Percentiles rank a stretch among this genome's conserved stretches.
These are phyloP conservation scores for Chelon labrosus DNA, from an alignment of 2,797 vertebrate genomes.

Conservation along the genomic window DNA sequence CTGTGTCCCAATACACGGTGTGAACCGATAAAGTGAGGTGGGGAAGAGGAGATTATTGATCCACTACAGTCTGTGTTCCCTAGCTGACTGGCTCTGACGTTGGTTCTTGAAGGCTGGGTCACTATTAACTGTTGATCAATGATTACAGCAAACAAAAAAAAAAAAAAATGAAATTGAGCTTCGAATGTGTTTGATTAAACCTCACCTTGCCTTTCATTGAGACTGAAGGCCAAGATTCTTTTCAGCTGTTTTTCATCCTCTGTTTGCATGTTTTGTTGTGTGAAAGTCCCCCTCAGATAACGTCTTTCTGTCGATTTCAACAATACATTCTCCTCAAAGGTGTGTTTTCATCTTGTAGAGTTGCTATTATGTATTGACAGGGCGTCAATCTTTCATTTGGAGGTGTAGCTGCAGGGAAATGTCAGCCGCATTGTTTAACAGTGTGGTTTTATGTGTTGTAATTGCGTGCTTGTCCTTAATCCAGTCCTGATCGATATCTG, in stretches of 20 bases:
- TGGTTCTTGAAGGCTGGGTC: not conserved
- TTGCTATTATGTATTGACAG: slow-evolving; percentile 38
- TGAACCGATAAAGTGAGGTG: too few relatives aligned
- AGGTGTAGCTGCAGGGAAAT: slow-evolving; percentile 51
- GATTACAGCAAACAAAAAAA: not conserved
- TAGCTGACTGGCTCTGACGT: not conserved
- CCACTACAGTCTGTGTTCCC: not conserved
- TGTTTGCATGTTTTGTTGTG: not conserved
- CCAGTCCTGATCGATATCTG: slow-evolving; percentile 69
- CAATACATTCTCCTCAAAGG: slow-evolving; percentile 21
- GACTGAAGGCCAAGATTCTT: not conserved
- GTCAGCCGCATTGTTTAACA: slow-evolving; percentile 60
- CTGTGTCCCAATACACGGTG: too few relatives aligned
- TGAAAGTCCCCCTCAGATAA: slow-evolving; percentile 10
- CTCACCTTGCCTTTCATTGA: not conserved
- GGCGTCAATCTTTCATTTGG: slow-evolving; percentile 59
- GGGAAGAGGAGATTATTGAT: not conserved
- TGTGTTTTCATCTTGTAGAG: slow-evolving; percentile 16
- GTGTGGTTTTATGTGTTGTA: slow-evolving; percentile 59
- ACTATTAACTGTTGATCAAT: not conserved
- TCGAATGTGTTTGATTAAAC: not conserved
- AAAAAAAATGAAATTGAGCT: not conserved
- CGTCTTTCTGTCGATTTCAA: slow-evolving; percentile 14
- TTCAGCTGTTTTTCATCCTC: not conserved
- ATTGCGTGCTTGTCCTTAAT: slow-evolving; percentile 67